phyloP scores from a whole-genome alignment of 2,888 invertebrate species.

The Microchrysa polita region DNA sequence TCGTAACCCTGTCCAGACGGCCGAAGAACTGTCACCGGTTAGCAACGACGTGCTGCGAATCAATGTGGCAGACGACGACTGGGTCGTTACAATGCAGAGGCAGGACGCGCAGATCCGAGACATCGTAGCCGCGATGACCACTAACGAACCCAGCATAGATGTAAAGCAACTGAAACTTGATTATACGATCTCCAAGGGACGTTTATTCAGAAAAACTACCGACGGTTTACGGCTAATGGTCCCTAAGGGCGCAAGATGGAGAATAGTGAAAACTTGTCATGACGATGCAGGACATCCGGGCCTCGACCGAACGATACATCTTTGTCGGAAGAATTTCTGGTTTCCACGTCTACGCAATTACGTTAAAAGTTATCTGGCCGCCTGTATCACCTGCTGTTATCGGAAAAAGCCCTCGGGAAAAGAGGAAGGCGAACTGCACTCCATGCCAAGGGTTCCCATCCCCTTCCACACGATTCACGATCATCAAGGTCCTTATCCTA shows the following conservation, averaged over 20 bases:
- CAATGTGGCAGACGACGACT: background rate
- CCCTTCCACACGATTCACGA: background rate
- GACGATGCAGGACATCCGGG: background rate
- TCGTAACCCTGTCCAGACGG: too few species aligned
- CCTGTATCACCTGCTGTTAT: background rate
- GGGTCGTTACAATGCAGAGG: constrained; percentile 14
- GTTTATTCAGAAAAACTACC: background rate
- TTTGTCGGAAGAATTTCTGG: background rate
- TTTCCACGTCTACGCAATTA: background rate
- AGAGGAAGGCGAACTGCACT: background rate
- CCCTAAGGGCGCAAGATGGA: background rate
- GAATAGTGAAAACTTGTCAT: background rate
- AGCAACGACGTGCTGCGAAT: background rate
- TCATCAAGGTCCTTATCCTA: background rate
- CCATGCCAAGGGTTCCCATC: too few species aligned
- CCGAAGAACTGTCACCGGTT: constrained; percentile 25
- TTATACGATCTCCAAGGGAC: background rate
- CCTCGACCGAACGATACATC: background rate
- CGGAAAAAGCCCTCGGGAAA: background rate
- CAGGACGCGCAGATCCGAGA: background rate
- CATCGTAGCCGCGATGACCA: too few species aligned
- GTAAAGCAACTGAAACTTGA: background rate
- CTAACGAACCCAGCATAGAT: too few species aligned
- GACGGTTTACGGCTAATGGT: too few species aligned
- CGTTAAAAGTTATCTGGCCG: background rate